These are phyloP conservation scores for Hipparchia semele DNA, from an alignment of 2,888 invertebrate genomes.

Conservation along the genomic window DNA sequence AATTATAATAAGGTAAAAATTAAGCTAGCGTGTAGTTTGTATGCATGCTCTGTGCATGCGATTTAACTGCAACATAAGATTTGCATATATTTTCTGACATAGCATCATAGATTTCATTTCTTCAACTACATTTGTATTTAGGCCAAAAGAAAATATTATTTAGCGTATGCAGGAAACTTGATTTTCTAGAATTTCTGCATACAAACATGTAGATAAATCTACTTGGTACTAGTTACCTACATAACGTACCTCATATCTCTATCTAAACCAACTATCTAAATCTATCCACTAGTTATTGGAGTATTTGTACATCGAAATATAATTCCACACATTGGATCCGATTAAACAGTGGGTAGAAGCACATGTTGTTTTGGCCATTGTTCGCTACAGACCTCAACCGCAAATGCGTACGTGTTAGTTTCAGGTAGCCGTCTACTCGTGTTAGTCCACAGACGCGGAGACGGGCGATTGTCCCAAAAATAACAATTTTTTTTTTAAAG, in stretches of 20 bases:
- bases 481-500: too few relatives aligned
- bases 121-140: neutral
- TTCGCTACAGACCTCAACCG: slow-evolving; percentile 4
- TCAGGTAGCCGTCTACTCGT: slow-evolving; percentile 6
- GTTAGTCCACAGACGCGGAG: neutral
- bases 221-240: neutral
- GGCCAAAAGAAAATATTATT: slow-evolving; percentile 3
- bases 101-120: neutral
- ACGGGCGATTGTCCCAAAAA: too few relatives aligned
- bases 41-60: slow-evolving; percentile 10
- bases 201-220: neutral
- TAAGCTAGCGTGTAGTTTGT: slow-evolving; percentile 16
- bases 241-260: too few relatives aligned
- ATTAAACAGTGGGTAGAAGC: neutral
- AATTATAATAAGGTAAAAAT: slow-evolving; percentile 13
- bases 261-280: neutral
- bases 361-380: slow-evolving; percentile 6
- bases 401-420: slow-evolving; percentile 7
- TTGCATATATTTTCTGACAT: slow-evolving; percentile 10
- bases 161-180: neutral
- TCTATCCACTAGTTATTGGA: neutral
- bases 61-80: slow-evolving; percentile 7
- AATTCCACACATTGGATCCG: neutral
- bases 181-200: neutral
- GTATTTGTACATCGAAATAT: neutral